A percentile compares a stretch with the other conserved stretches of the same genome.
Conservation (phyloP, 2,113 vertebrate species). For the Nothobranchius kuhntae region DNA sequence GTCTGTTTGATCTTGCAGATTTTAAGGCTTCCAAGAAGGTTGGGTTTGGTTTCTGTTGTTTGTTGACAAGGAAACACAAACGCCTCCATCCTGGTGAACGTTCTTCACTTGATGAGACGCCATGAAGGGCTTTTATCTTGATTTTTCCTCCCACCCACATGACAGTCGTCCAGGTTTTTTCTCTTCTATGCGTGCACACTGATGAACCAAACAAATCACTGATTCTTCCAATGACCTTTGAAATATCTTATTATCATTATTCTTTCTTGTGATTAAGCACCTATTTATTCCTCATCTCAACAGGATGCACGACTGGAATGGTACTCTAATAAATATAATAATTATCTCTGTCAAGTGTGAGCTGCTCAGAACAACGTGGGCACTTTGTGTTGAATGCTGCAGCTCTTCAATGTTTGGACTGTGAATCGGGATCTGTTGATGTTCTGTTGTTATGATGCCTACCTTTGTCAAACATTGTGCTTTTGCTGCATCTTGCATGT, state of each 20-base stretch:
- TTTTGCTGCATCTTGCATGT: not conserved
- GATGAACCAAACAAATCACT: constrained; percentile 5
- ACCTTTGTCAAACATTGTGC: not conserved
- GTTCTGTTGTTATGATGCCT: not conserved
- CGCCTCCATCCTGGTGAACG: constrained; percentile 17
- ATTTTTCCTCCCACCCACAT: constrained; percentile 9
- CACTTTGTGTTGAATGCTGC: not conserved
- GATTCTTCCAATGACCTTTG: constrained; percentile 2
- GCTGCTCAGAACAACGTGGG: not conserved
- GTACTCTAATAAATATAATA: not conserved
- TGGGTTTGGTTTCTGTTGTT: constrained; percentile 11
- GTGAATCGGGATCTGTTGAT: not conserved
- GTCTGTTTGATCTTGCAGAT: not conserved
- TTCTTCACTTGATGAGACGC: constrained; percentile 12
- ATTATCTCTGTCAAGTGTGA: too few species aligned
- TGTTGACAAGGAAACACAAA: constrained; percentile 10
- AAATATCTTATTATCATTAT: not conserved
- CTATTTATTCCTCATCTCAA: not conserved
- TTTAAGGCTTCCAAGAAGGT: not conserved
- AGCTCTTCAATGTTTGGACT: not conserved
- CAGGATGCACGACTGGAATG: too few species aligned
- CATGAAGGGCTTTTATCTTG: not conserved
- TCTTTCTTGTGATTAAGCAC: not conserved
- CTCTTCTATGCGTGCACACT: not conserved
- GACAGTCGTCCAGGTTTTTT: not conserved